Base-by-base conservation (phyloP, 92 coral and sea anemone genomes). In the Porites rus region DNA sequence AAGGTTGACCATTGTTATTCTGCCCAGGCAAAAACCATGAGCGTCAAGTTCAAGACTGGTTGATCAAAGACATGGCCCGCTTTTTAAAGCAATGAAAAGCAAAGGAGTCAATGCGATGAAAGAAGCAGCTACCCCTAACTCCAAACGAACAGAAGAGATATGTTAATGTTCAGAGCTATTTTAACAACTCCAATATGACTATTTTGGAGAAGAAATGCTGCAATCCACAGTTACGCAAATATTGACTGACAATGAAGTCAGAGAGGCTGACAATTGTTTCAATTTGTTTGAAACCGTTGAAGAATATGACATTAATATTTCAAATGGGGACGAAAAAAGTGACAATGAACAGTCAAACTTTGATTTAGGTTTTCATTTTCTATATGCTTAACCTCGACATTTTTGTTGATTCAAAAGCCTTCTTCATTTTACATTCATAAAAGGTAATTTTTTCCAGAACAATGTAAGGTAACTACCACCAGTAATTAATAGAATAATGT, bases 331-430 rank as follows among this genome's bases (percentile, higher is more conserved):
- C 64, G 64, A 17, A 59, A 17, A 59, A 6, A 63, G 18, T 8
- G 77, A 73, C 60, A 17, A 73, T 73, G 77, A 73, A 73, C 58
- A 25, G 11, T 56, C 52, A 38, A 46, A 51, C 18, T 73, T 73
- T 43, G 77, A 46, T 10, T 73, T 73, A 54, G 77, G 60, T 25
- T 73, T 25, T 24, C 54, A 73, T 54, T 73, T 73, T 43, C 43
- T 73, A 24, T 25, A 20, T 17, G 68, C 16, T 63, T 63, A 63
- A 63, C 19, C 10, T 73, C n/a, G 0, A 25, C 3, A 19, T 73
- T 25, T 43, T 46, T n/a, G 38, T 24, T 10, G 10, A 58, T 6
- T 14, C 16, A 10, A 14, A 6, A 63, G 7, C 68, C 8, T 63
- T 63, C 16, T 63, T 13, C 68, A 28, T 28, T 28, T 28, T 7